Percentiles rank a stretch among this genome's conserved stretches.
Evolutionary conservation across 2,888 invertebrate genomes (phyloP).

Genomic region (Phrixothrix hirtus): DNA sequence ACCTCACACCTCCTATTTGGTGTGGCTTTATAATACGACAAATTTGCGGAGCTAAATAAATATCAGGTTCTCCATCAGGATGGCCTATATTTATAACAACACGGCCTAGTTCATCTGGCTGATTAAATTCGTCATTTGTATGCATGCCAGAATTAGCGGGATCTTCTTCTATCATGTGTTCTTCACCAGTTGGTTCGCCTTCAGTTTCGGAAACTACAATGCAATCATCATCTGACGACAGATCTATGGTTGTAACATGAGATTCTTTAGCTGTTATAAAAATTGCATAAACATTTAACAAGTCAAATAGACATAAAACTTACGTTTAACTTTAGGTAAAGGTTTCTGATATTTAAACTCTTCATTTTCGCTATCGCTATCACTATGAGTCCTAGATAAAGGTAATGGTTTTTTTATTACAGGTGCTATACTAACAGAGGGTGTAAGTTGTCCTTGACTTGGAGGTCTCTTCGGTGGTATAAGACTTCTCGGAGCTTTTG

Average conservation of each 20-base stretch:
- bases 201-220: slow-evolving; percentile 85
- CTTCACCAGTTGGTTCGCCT: slow-evolving; percentile 74
- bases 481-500: slow-evolving; percentile 23
- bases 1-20: slow-evolving; percentile 76
- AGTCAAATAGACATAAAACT: no score
- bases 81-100: slow-evolving; percentile 94
- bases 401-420: slow-evolving; percentile 48
- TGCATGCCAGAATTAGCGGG: slow-evolving; percentile 89
- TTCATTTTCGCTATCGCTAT: slow-evolving; percentile 51
- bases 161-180: slow-evolving; percentile 72
- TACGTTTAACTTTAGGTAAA: slow-evolving; percentile 40
- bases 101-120: slow-evolving; percentile 87
- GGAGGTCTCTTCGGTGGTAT: slow-evolving; percentile 35
- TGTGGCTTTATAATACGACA: slow-evolving; percentile 92
- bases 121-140: slow-evolving; percentile 89
- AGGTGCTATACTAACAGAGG: slow-evolving; percentile 59
- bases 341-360: slow-evolving; percentile 34
- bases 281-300: no score
- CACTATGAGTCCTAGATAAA: slow-evolving; percentile 38
- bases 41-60: slow-evolving; percentile 90
- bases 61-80: slow-evolving; percentile 85
- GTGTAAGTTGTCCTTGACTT: slow-evolving; percentile 51
- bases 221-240: slow-evolving; percentile 80
- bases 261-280: slow-evolving; percentile 49
- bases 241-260: slow-evolving; percentile 74